phyloP scores from a whole-genome alignment of 2,888 invertebrate species.

The Hydrotaea cyrtoneurina region DNA sequence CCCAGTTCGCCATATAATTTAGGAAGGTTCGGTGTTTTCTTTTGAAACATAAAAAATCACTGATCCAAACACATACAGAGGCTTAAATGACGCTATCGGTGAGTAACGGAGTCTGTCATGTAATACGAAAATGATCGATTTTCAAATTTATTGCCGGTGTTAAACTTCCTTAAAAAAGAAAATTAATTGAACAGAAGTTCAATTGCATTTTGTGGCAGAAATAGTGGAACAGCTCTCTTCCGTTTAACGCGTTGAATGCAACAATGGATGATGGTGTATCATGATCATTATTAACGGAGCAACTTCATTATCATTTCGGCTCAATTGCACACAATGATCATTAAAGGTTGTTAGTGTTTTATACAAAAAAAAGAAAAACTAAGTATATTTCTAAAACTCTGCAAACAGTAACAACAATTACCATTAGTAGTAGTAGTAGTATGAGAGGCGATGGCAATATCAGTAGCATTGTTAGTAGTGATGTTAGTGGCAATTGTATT shows the following conservation, averaged over 20 bases:
- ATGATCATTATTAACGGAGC: background rate
- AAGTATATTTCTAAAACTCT: background rate
- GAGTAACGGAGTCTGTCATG: no score
- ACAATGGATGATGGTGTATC: background rate
- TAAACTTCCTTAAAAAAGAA: no score
- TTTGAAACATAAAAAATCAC: no score
- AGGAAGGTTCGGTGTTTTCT: no score
- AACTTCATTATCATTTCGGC: constrained; percentile 1
- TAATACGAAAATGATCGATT: no score
- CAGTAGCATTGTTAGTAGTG: constrained; percentile 52
- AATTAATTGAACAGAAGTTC: no score
- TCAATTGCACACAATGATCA: constrained; percentile 21
- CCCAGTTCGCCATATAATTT: no score
- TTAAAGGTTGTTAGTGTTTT: background rate
- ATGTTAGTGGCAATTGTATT: constrained; percentile 55
- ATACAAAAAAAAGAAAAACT: background rate
- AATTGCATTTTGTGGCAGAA: no score
- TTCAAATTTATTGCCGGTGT: no score
- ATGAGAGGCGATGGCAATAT: constrained; percentile 5
- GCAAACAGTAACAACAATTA: constrained; percentile 29
- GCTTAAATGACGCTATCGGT: no score
- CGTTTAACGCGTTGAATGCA: background rate
- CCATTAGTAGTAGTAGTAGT: constrained; percentile 30
- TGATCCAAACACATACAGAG: no score
- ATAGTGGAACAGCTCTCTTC: background rate